These are phyloP conservation scores for Timema podura DNA, from an alignment of 2,888 invertebrate genomes.

Conservation along the genomic window DNA sequence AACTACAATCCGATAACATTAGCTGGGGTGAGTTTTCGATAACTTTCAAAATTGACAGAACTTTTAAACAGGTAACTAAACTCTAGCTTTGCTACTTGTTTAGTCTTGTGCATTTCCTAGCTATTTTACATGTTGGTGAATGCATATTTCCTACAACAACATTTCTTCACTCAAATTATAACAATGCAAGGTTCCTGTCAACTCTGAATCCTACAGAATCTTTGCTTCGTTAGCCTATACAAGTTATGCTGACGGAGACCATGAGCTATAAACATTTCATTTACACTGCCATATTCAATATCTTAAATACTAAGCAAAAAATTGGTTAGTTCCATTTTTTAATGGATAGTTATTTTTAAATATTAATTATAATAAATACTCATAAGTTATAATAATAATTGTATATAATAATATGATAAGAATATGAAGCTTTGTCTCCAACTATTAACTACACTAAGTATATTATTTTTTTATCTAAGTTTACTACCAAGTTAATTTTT, in stretches of 20 bases:
- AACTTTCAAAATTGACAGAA: slow-evolving; percentile 14
- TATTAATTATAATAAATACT: slow-evolving; percentile 32
- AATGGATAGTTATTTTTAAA: slow-evolving; percentile 28
- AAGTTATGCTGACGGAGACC: slow-evolving; percentile 27
- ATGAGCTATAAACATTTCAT: slow-evolving; percentile 25
- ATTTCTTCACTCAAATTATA: too few relatives aligned
- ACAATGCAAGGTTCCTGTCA: slow-evolving; percentile 4
- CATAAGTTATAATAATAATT: slow-evolving; percentile 33
- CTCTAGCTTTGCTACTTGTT: too few relatives aligned
- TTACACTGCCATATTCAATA: slow-evolving; percentile 21
- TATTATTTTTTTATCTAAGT: slow-evolving; percentile 19
- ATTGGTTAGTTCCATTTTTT: slow-evolving; percentile 24
- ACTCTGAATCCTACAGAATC: slow-evolving; percentile 14
- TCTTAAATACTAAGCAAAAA: slow-evolving; percentile 28
- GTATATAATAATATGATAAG: slow-evolving; percentile 34
- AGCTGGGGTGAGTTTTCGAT: slow-evolving; percentile 13
- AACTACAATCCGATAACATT: slow-evolving; percentile 14
- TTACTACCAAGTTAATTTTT: slow-evolving; percentile 12
- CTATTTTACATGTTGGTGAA: too few relatives aligned
- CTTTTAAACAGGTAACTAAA: too few relatives aligned
- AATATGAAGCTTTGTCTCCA: slow-evolving; percentile 32
- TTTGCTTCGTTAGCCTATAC: slow-evolving; percentile 17
- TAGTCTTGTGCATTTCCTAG: too few relatives aligned
- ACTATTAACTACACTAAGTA: slow-evolving; percentile 24
- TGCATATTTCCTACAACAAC: too few relatives aligned